Percentiles rank a stretch among this genome's conserved stretches.
Conservation (phyloP, 2,888 invertebrate genomes). For the Callosobruchus maculatus region DNA sequence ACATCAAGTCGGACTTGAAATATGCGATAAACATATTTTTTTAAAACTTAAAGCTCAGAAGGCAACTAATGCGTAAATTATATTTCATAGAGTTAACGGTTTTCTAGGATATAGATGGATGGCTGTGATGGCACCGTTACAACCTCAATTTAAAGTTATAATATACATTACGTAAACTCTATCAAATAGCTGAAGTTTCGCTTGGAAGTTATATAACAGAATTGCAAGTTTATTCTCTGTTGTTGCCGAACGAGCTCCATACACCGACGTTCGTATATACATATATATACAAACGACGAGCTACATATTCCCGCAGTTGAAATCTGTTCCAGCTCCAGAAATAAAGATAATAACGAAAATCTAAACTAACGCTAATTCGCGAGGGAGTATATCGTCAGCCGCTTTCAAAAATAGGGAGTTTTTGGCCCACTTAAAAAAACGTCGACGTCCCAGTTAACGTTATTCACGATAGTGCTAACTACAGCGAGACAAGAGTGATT, state of each 20-base stretch:
- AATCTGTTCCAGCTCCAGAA: not conserved
- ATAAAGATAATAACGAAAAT: not conserved
- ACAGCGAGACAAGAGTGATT: no score
- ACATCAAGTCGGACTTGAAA: no score
- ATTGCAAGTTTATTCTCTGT: constrained; percentile 19
- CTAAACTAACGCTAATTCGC: not conserved
- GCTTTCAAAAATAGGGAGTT: no score
- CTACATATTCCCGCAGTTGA: not conserved
- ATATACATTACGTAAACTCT: constrained; percentile 29
- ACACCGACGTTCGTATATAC: no score
- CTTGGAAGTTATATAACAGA: constrained; percentile 19
- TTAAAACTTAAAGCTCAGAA: no score
- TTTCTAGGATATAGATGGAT: constrained; percentile 6
- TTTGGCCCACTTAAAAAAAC: no score
- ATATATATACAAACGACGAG: constrained; percentile 7
- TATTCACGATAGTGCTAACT: no score
- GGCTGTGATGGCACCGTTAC: constrained; percentile 10
- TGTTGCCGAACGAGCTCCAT: constrained; percentile 2
- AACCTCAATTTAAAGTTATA: constrained; percentile 24
- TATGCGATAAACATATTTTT: no score
- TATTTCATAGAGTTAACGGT: constrained; percentile 7
- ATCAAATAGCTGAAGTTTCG: constrained; percentile 27
- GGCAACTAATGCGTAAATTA: not conserved
- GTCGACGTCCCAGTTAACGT: no score
- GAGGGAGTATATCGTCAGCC: not conserved